Evolutionary conservation across 2,888 invertebrate genomes (phyloP).

Genomic region (Cosmia pyralina): DNA sequence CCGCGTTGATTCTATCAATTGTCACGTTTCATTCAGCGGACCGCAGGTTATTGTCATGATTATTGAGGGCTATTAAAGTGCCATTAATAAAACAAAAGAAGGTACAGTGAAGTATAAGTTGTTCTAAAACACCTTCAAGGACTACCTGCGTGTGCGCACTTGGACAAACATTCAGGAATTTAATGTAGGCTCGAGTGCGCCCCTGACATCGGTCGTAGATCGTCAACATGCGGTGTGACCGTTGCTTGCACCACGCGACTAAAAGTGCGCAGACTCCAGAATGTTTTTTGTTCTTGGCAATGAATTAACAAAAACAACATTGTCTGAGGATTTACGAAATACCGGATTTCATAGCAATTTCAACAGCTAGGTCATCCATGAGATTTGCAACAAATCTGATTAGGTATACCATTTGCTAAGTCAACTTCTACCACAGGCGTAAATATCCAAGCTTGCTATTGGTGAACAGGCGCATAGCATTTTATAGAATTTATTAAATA

Average conservation of each 20-base stretch:
- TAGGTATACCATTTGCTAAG: too few species aligned
- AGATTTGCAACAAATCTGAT: not conserved
- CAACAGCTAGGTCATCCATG: not conserved
- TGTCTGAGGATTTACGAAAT: not conserved
- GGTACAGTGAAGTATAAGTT: not conserved
- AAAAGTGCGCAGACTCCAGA: not conserved
- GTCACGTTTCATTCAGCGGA: too few species aligned
- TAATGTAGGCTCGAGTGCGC: not conserved
- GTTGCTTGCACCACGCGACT: not conserved
- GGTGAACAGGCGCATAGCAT: too few species aligned
- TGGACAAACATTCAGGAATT: too few species aligned
- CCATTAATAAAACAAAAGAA: not conserved
- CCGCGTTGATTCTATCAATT: not conserved
- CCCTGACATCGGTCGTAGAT: not conserved
- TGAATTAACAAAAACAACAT: not conserved
- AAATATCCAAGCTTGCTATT: too few species aligned
- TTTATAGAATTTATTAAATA: too few species aligned
- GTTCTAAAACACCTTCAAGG: not conserved
- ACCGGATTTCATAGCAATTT: too few species aligned
- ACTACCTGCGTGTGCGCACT: not conserved
- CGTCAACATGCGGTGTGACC: not conserved
- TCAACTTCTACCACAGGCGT: too few species aligned
- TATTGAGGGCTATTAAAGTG: not conserved
- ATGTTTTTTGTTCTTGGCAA: slow-evolving; percentile 7
- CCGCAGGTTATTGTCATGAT: not conserved